These are phyloP conservation scores for Luscinia luscinia DNA, from an alignment of 2,797 vertebrate genomes.

Conservation along the genomic window DNA sequence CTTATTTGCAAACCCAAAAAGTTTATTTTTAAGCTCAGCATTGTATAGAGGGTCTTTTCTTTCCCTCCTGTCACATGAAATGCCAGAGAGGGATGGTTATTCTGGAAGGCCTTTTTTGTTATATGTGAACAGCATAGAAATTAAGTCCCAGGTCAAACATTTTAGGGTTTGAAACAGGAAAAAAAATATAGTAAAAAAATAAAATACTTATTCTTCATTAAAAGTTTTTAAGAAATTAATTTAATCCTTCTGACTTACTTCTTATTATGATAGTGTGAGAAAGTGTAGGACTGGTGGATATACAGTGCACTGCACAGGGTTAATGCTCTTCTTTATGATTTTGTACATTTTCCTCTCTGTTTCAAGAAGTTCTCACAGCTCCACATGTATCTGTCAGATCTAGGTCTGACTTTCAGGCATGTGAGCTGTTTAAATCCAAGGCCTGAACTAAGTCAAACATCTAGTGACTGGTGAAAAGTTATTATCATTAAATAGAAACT, in stretches of 20 bases:
- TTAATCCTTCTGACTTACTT: background rate
- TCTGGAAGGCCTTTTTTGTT: conserved; percentile 1
- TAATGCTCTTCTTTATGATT: background rate
- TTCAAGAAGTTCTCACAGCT: background rate
- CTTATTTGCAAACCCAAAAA: conserved; percentile 52
- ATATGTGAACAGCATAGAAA: conserved; percentile 21
- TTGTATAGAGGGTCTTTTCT: conserved; percentile 47
- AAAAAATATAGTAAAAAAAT: background rate
- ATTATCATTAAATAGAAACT: background rate
- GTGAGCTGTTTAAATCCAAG: background rate
- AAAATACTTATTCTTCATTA: background rate
- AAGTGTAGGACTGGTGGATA: background rate
- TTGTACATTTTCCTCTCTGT: background rate
- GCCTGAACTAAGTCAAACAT: background rate
- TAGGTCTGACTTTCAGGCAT: background rate
- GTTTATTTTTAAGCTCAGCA: conserved; percentile 64
- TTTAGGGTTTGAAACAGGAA: background rate
- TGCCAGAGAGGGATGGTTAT: conserved; percentile 43
- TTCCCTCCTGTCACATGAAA: conserved; percentile 53
- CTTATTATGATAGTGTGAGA: background rate
- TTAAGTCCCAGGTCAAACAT: background rate
- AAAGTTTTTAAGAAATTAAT: background rate
- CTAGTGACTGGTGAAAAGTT: background rate
- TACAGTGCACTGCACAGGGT: background rate
- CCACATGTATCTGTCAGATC: background rate